A percentile compares a stretch with the other conserved stretches of the same genome.
phyloP scores from a whole-genome alignment of 2,888 invertebrate genomes.

The Ochropacha duplaris region DNA sequence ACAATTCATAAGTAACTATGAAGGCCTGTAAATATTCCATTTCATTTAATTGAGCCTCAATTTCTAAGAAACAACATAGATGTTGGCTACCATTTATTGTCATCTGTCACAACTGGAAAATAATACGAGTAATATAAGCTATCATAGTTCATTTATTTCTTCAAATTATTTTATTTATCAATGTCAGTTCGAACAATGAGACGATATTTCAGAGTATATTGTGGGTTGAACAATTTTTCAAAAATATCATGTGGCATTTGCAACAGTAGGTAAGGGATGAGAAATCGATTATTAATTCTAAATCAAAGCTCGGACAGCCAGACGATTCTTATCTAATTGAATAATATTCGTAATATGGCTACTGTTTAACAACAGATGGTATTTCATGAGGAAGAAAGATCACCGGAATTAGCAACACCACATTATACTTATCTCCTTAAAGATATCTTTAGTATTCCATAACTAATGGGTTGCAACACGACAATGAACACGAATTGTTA shows the following conservation, averaged over 20 bases:
- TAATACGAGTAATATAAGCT: too few relatives aligned
- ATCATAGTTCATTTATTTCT: neutral
- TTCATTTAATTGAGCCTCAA: too few relatives aligned
- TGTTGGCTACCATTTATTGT: too few relatives aligned
- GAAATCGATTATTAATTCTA: neutral
- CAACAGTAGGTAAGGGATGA: neutral
- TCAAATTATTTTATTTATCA: neutral
- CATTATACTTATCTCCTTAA: neutral
- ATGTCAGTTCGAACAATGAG: neutral
- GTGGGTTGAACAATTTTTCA: neutral
- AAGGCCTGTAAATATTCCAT: too few relatives aligned
- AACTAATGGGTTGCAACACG: constrained; percentile 1
- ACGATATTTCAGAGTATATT: neutral
- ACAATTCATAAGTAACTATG: too few relatives aligned
- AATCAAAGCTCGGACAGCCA: neutral
- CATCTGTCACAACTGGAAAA: neutral
- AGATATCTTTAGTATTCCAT: neutral
- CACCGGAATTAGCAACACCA: neutral
- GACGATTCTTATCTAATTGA: neutral
- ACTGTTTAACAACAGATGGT: neutral
- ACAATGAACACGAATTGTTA: constrained; percentile 15
- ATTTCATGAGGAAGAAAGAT: neutral
- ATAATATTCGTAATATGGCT: neutral
- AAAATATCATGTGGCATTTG: neutral
- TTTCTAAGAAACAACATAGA: too few relatives aligned